phyloP scores from a whole-genome alignment of 2,113 vertebrate species.

The Raja brachyura region DNA sequence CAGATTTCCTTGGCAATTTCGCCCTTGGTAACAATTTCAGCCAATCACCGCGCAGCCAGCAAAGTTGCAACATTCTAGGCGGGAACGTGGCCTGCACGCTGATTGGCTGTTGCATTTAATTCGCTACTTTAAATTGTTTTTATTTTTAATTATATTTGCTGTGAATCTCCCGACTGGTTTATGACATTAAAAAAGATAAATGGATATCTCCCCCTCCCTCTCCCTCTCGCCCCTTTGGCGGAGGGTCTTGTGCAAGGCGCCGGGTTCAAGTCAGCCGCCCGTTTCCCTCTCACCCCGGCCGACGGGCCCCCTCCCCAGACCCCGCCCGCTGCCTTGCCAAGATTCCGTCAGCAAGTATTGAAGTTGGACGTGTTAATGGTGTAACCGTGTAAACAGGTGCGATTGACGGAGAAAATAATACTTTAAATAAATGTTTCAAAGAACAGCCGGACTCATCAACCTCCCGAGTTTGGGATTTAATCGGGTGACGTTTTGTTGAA shows the following conservation, averaged over 20 bases:
- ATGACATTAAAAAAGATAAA: not conserved
- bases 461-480: too few species aligned
- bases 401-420: not conserved
- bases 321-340: too few species aligned
- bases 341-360: not conserved
- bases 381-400: not conserved
- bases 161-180: not conserved
- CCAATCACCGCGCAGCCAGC: not conserved
- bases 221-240: too few species aligned
- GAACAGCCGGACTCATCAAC: too few species aligned
- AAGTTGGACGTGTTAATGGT: not conserved
- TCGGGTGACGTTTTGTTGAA: too few species aligned
- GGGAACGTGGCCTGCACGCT: not conserved
- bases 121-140: not conserved
- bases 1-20: not conserved
- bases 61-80: not conserved
- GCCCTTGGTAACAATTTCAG: not conserved
- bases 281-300: too few species aligned
- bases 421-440: constrained; percentile 17
- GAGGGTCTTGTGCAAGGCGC: too few species aligned
- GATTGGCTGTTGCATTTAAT: not conserved
- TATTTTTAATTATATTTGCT: not conserved
- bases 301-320: too few species aligned
- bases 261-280: too few species aligned
- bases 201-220: not conserved